Conservation (phyloP, 2,888 invertebrate genomes). For the Cacoxenus indagator region DNA sequence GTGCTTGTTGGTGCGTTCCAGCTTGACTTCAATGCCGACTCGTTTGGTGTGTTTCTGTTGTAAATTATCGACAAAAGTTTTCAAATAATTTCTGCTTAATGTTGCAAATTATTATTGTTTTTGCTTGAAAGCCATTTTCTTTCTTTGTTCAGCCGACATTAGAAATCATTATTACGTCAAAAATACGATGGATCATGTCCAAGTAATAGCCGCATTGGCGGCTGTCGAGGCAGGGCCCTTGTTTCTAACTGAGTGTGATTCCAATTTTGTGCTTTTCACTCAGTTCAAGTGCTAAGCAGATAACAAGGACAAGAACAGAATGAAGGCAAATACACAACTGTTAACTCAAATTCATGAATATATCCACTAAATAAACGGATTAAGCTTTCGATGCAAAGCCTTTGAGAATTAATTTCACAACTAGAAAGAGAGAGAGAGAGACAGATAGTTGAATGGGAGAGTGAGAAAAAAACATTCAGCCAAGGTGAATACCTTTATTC, state of each 20-base stretch:
- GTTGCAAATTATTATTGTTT: slow-evolving; percentile 59
- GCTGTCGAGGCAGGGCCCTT: neutral
- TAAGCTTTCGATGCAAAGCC: slow-evolving; percentile 63
- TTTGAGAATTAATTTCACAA: slow-evolving; percentile 45
- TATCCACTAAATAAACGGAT: slow-evolving; percentile 60
- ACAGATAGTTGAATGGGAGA: slow-evolving; percentile 25
- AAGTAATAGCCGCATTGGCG: neutral
- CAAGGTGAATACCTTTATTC: slow-evolving; percentile 41
- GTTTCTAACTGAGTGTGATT: neutral
- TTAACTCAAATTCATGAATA: slow-evolving; percentile 51
- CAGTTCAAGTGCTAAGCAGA: neutral
- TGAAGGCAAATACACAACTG: neutral
- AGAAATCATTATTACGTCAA: neutral
- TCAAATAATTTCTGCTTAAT: slow-evolving; percentile 68
- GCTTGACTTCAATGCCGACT: slow-evolving; percentile 20
- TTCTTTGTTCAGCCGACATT: neutral
- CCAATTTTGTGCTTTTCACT: no score
- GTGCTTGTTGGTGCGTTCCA: slow-evolving; percentile 4
- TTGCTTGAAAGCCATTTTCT: no score
- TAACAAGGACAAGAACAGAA: neutral
- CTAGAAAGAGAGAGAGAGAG: slow-evolving; percentile 46
- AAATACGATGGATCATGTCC: neutral
- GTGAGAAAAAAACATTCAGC: neutral
- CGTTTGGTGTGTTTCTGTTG: slow-evolving; percentile 46
- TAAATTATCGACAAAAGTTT: slow-evolving; percentile 64